Evolutionary conservation across 64 coral and sea anemone species (phyloP).

Genomic region (Actinia tenebrosa): DNA sequence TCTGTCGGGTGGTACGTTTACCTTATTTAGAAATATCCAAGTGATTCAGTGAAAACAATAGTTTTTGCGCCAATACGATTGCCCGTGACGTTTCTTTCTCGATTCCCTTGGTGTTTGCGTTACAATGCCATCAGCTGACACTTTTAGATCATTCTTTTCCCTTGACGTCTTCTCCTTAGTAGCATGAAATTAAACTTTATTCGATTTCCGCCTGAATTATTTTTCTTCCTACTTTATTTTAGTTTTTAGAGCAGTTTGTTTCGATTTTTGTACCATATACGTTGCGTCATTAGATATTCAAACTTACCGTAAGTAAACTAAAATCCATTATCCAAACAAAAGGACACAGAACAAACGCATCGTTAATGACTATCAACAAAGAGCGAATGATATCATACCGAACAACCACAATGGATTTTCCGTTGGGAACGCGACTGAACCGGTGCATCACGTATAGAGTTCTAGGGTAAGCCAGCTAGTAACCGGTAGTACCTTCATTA

Average conservation of each 20-base stretch:
- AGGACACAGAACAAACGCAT: conserved; percentile 3
- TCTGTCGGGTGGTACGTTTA: not conserved
- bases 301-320: not conserved
- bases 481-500: too few species aligned
- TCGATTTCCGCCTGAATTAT: not conserved
- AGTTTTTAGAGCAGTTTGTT: not conserved
- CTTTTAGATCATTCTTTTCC: not conserved
- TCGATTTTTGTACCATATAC: not conserved
- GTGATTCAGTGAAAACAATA: not conserved
- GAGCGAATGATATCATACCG: not conserved
- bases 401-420: not conserved
- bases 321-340: not conserved
- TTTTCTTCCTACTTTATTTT: not conserved
- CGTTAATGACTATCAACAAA: not conserved
- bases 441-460: not conserved
- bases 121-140: not conserved
- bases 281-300: not conserved
- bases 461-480: not conserved
- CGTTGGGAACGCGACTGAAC: not conserved
- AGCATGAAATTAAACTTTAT: not conserved
- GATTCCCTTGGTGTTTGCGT: not conserved
- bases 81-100: not conserved
- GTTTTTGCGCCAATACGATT: not conserved
- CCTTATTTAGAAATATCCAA: conserved; percentile 3
- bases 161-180: not conserved